These are phyloP conservation scores for Centropristis striata DNA, from an alignment of 2,113 vertebrate genomes.

Conservation along the genomic window DNA sequence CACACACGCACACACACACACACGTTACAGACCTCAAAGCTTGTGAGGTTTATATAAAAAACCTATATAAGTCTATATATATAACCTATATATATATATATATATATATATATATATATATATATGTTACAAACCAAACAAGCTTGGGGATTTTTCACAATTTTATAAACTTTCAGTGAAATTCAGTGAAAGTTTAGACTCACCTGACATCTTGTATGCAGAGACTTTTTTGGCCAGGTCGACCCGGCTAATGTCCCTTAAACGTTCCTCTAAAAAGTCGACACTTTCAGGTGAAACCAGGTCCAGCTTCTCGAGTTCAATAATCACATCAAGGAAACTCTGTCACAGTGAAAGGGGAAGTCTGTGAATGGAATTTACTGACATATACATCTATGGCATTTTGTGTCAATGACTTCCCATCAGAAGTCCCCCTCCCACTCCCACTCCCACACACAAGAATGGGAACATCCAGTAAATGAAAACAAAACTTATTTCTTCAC, in stretches of 20 bases:
- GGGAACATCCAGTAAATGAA: neutral
- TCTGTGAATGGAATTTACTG: neutral
- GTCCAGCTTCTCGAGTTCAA: conserved; percentile 91
- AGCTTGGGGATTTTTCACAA: too few relatives aligned
- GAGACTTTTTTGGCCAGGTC: conserved; percentile 91
- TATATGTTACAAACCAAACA: too few relatives aligned
- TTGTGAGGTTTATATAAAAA: too few relatives aligned
- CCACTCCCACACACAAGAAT: neutral
- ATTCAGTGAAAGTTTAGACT: too few relatives aligned
- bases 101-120: too few relatives aligned
- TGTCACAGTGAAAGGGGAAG: conserved; percentile 61
- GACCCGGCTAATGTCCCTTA: conserved; percentile 86
- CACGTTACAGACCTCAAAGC: too few relatives aligned
- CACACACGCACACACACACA: too few relatives aligned
- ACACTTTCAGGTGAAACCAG: conserved; percentile 87
- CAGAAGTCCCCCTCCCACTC: conserved; percentile 1
- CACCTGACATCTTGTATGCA: conserved; percentile 87
- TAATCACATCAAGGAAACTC: conserved; percentile 91
- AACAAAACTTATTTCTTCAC: conserved; percentile 74
- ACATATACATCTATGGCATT: neutral
- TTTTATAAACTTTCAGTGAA: too few relatives aligned
- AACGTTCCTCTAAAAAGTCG: conserved; percentile 88
- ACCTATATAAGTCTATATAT: too few relatives aligned
- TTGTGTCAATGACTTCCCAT: neutral
- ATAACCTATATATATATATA: too few relatives aligned